Evolutionary conservation across 2,797 vertebrate genomes (phyloP).

Genomic region (Diplodus puntazzo): DNA sequence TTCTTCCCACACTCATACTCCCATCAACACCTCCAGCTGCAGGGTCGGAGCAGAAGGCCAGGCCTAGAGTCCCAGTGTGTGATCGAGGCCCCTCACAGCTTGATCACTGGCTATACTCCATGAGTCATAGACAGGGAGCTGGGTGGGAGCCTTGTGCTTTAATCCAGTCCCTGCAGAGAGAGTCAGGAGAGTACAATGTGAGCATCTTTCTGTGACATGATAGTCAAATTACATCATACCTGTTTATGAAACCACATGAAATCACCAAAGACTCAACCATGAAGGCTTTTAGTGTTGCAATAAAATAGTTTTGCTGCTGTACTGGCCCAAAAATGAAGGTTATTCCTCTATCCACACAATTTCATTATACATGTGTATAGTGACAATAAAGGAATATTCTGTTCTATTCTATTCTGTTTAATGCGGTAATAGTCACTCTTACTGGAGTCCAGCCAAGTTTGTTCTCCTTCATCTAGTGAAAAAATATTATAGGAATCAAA

Average conservation of each 20-base stretch:
- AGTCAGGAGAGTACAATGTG: constrained; percentile 56
- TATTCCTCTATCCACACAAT: background rate
- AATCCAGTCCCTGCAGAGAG: constrained; percentile 73
- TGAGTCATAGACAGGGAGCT: constrained; percentile 60
- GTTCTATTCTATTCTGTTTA: background rate
- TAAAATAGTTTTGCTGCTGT: constrained; percentile 6
- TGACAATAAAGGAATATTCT: too few species aligned
- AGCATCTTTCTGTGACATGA: constrained; percentile 49
- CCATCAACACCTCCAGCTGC: constrained; percentile 60
- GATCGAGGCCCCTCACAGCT: constrained; percentile 70
- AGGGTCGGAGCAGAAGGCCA: constrained; percentile 56
- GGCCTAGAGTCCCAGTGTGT: constrained; percentile 67
- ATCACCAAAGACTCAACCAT: constrained; percentile 14
- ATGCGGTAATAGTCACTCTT: too few species aligned
- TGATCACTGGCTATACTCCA: constrained; percentile 69
- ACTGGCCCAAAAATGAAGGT: background rate
- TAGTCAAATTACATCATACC: constrained; percentile 40
- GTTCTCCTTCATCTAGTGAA: background rate
- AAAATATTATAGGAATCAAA: background rate
- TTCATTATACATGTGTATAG: too few species aligned
- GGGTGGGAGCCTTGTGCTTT: constrained; percentile 58
- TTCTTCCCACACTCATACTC: constrained; percentile 92
- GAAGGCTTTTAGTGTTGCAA: constrained; percentile 13
- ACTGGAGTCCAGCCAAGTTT: background rate
- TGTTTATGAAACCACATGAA: constrained; percentile 21